Evolutionary conservation across 2,797 vertebrate species (phyloP).

Genomic region (Phalloptychus januarius): DNA sequence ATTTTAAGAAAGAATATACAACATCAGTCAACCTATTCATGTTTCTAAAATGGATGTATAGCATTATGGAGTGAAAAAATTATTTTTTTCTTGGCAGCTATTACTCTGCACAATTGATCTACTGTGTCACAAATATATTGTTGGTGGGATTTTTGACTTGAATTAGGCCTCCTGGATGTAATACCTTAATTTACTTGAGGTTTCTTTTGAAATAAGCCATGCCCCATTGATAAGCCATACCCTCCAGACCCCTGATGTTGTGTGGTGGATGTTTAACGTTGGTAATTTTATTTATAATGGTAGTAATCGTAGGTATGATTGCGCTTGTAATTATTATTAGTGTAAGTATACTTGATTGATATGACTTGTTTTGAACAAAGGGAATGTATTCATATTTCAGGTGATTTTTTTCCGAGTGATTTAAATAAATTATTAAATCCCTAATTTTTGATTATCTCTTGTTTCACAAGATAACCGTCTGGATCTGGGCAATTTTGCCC

Average conservation of each 20-base stretch:
- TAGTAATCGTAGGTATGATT: slow-evolving; percentile 79
- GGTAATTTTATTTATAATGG: slow-evolving; percentile 75
- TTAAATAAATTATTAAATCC: slow-evolving; percentile 79
- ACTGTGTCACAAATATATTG: slow-evolving; percentile 66
- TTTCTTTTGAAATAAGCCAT: slow-evolving; percentile 81
- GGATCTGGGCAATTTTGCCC: neutral
- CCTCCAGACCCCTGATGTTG: slow-evolving; percentile 72
- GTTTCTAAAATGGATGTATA: slow-evolving; percentile 71
- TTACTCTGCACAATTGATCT: slow-evolving; percentile 74
- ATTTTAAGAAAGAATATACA: slow-evolving; percentile 61
- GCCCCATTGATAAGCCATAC: slow-evolving; percentile 80
- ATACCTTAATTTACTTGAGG: slow-evolving; percentile 75
- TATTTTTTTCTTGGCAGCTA: slow-evolving; percentile 79
- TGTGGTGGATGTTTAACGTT: slow-evolving; percentile 78
- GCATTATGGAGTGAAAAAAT: slow-evolving; percentile 56
- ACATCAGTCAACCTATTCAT: slow-evolving; percentile 61
- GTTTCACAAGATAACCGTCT: neutral
- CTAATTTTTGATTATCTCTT: slow-evolving; percentile 42
- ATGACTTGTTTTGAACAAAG: slow-evolving; percentile 77
- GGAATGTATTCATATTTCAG: slow-evolving; percentile 81
- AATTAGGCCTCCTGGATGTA: slow-evolving; percentile 78
- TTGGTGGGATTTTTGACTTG: slow-evolving; percentile 65
- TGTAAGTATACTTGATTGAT: slow-evolving; percentile 75
- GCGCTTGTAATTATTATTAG: slow-evolving; percentile 74
- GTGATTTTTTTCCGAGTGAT: slow-evolving; percentile 75